phyloP scores from a whole-genome alignment of 1,140 invertebrate genomes.

The Heterodera schachtii region DNA sequence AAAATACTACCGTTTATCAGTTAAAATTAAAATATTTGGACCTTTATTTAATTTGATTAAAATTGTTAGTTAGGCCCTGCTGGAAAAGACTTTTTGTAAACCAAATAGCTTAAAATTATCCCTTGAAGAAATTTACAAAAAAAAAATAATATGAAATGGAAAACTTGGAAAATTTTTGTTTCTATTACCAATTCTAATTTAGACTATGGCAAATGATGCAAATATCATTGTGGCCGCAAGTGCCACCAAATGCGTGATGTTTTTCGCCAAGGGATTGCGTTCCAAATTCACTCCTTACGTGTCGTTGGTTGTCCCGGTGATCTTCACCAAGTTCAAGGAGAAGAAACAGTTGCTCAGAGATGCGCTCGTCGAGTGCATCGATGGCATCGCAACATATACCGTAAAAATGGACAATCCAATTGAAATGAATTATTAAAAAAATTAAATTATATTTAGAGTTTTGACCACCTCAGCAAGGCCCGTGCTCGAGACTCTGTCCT shows the following conservation, averaged over 20 bases:
- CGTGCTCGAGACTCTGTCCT: conserved; percentile 76
- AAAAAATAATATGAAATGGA: too few species aligned
- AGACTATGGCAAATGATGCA: conserved; percentile 80
- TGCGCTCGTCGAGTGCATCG: conserved; percentile 77
- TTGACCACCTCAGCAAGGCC: conserved; percentile 89
- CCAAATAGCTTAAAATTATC: too few species aligned
- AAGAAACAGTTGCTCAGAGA: conserved; percentile 82
- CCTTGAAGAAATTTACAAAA: too few species aligned
- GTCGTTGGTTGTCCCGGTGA: conserved; percentile 72
- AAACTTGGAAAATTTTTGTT: too few species aligned
- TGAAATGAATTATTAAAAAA: not conserved
- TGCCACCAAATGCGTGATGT: conserved; percentile 81
- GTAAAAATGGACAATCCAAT: conserved; percentile 5
- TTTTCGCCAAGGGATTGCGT: conserved; percentile 82
- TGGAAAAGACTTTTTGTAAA: too few species aligned
- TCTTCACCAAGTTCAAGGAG: conserved; percentile 95
- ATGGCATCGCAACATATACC: conserved; percentile 67
- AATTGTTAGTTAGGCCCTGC: too few species aligned
- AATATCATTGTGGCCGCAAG: conserved; percentile 89
- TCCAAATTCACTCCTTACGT: conserved; percentile 85
- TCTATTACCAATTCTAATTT: conserved; percentile 6
- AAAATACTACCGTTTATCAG: too few species aligned
- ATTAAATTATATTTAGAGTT: conserved; percentile 66
- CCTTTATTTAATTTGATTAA: too few species aligned
- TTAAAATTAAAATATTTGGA: too few species aligned